These are phyloP conservation scores for Pomatorhinus ruficollis DNA, from an alignment of 2,113 vertebrate genomes.

Conservation along the genomic window DNA sequence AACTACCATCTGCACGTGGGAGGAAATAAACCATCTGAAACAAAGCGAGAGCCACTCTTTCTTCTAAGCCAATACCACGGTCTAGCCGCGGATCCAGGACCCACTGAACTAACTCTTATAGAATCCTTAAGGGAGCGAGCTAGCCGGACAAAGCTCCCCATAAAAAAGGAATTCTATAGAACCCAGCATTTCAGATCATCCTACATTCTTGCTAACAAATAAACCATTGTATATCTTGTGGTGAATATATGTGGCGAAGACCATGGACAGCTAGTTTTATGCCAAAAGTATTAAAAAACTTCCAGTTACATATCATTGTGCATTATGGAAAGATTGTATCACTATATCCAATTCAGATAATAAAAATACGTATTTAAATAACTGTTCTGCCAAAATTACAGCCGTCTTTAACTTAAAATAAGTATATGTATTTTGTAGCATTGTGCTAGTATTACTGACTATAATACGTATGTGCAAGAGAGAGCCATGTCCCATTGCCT, in stretches of 20 bases:
- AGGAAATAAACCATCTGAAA: too few relatives aligned
- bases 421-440: neutral
- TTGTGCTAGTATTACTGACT: neutral
- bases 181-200: neutral
- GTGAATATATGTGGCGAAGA: neutral
- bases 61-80: too few relatives aligned
- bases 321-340: neutral
- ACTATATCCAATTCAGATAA: neutral
- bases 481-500: neutral
- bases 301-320: neutral
- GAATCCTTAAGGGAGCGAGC: too few relatives aligned
- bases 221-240: neutral
- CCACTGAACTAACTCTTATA: too few relatives aligned
- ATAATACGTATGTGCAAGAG: accelerated
- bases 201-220: neutral
- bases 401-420: neutral
- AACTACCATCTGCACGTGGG: too few relatives aligned
- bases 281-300: neutral
- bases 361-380: neutral
- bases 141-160: too few relatives aligned
- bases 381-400: neutral
- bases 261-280: neutral
- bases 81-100: too few relatives aligned
- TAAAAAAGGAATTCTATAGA: too few relatives aligned
- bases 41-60: too few relatives aligned